These are phyloP conservation scores for Clarias macrocephalus DNA, from an alignment of 2,113 vertebrate species.

Conservation along the genomic window DNA sequence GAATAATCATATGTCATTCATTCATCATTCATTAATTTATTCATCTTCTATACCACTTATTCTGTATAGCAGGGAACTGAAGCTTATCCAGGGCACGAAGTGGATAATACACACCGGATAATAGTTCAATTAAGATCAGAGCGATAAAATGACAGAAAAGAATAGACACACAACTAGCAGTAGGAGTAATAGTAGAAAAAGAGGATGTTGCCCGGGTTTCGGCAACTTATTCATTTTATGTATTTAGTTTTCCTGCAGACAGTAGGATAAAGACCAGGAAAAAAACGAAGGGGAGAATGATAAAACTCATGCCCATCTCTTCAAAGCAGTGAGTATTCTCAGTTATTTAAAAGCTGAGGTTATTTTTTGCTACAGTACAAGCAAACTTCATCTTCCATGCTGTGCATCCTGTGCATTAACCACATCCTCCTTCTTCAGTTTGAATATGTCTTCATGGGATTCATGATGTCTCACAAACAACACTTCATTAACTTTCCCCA, in stretches of 20 bases:
- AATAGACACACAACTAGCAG: neutral
- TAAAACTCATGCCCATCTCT: neutral
- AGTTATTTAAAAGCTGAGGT: neutral
- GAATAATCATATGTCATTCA: neutral
- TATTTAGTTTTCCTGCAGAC: neutral
- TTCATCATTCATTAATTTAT: neutral
- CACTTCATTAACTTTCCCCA: neutral
- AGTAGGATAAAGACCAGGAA: neutral
- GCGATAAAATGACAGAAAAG: neutral
- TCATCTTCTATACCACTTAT: too few relatives aligned
- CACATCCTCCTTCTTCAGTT: slow-evolving; percentile 30
- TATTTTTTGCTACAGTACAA: neutral
- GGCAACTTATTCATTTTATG: neutral
- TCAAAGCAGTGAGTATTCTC: neutral
- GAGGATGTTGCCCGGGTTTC: neutral
- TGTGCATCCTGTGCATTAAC: slow-evolving; percentile 45
- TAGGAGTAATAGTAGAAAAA: neutral
- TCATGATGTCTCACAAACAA: slow-evolving; percentile 10
- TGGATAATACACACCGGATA: neutral
- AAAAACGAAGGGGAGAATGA: neutral
- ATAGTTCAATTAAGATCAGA: neutral
- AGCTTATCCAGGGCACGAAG: too few relatives aligned
- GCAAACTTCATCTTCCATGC: neutral
- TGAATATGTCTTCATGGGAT: slow-evolving; percentile 2
- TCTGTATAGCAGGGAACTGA: too few relatives aligned